Evolutionary conservation across 2,888 invertebrate species (phyloP).

Genomic region (Poecilobothrus nobilitatus): DNA sequence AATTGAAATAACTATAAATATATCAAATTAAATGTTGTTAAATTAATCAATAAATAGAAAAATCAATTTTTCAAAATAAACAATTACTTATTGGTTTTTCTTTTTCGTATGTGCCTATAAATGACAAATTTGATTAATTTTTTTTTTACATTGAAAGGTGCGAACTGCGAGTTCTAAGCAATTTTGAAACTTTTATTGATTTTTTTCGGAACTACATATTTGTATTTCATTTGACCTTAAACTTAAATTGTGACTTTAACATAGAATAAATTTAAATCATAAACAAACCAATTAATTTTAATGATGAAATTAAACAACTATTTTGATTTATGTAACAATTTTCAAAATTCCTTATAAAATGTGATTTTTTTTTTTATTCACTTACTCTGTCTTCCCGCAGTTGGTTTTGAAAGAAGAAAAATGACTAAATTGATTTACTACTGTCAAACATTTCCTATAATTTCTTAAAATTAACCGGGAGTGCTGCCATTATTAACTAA

Average conservation of each 20-base stretch:
- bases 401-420: slow-evolving; percentile 2
- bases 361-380: slow-evolving; percentile 4
- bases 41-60: no score
- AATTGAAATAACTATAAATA: no score
- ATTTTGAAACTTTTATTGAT: not conserved
- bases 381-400: not conserved
- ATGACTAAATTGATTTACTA: not conserved
- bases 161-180: no score
- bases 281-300: not conserved
- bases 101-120: no score
- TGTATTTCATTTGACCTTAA: not conserved
- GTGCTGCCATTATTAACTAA: not conserved
- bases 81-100: no score
- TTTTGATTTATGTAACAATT: not conserved
- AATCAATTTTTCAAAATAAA: no score
- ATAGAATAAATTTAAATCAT: not conserved
- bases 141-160: no score
- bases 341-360: not conserved
- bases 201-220: not conserved
- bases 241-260: not conserved
- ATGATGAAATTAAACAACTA: not conserved
- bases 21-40: no score
- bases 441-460: not conserved
- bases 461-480: no score
- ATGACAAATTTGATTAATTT: no score